Conservation (phyloP, 1,140 invertebrate species). For the Drosophila pandora region DNA sequence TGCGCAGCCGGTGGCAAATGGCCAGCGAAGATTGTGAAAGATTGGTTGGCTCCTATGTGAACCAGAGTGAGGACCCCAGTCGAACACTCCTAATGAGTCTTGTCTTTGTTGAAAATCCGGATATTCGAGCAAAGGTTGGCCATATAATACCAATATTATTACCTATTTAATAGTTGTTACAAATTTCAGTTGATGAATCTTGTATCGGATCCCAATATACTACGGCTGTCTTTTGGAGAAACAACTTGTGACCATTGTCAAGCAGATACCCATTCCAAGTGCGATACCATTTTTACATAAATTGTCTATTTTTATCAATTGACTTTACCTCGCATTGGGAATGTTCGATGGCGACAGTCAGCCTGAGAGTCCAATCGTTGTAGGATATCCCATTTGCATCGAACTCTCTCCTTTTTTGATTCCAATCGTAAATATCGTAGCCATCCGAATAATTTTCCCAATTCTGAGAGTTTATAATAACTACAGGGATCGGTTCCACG, state of each 20-base stretch:
- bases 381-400: slow-evolving; percentile 14
- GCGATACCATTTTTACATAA: slow-evolving; percentile 35
- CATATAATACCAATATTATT: too few relatives aligned
- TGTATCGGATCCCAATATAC: neutral
- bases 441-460: slow-evolving; percentile 21
- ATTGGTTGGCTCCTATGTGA: slow-evolving; percentile 14
- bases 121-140: slow-evolving; percentile 22
- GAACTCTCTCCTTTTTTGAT: slow-evolving; percentile 30
- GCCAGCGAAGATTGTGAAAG: slow-evolving; percentile 2
- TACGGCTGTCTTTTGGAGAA: slow-evolving; percentile 19
- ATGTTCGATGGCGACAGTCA: slow-evolving; percentile 63
- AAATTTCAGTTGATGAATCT: slow-evolving; percentile 19
- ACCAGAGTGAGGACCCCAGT: neutral
- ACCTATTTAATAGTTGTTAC: neutral
- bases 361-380: slow-evolving; percentile 52
- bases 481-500: slow-evolving; percentile 13
- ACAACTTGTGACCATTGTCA: slow-evolving; percentile 41
- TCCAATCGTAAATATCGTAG: slow-evolving; percentile 45
- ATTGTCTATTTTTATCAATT: neutral
- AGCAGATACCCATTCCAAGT: slow-evolving; percentile 41
- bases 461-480: slow-evolving; percentile 44
- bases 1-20: slow-evolving; percentile 38
- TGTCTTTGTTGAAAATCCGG: neutral
- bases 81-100: slow-evolving; percentile 34
- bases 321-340: slow-evolving; percentile 67